Conservation (phyloP, 2,113 vertebrate species). For the Oryzias javanicus region DNA sequence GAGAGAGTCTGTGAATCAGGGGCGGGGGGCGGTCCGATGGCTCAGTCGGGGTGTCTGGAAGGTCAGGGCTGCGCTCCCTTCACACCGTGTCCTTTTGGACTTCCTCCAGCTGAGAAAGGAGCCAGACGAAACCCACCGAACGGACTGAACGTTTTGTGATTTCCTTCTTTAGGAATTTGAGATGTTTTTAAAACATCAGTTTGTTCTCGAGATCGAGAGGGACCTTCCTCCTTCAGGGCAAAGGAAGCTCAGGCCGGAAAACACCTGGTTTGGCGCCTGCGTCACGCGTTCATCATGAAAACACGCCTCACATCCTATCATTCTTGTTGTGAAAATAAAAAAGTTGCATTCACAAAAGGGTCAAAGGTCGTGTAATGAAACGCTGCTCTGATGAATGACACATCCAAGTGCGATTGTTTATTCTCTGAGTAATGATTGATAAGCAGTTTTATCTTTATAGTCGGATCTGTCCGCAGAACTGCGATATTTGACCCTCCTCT, state of each 20-base stretch:
- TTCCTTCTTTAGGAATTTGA: constrained; percentile 32
- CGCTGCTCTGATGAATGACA: too few relatives aligned
- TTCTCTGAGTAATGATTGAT: too few relatives aligned
- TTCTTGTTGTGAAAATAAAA: too few relatives aligned
- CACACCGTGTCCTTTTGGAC: constrained; percentile 63
- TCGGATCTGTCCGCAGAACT: too few relatives aligned
- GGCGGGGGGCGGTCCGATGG: constrained; percentile 54
- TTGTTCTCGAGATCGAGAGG: constrained; percentile 34
- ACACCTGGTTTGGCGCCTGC: constrained; percentile 50
- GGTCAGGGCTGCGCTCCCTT: constrained; percentile 66
- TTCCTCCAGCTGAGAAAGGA: constrained; percentile 30
- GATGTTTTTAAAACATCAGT: constrained; percentile 46
- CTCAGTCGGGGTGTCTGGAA: constrained; percentile 54
- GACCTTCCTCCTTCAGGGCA: constrained; percentile 49
- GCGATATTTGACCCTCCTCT: too few relatives aligned
- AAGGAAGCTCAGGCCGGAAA: constrained; percentile 52
- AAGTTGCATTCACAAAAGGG: too few relatives aligned
- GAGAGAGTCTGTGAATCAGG: constrained; percentile 16
- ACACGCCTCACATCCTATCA: too few relatives aligned
- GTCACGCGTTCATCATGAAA: too few relatives aligned
- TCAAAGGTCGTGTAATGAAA: too few relatives aligned
- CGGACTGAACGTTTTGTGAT: constrained; percentile 14
- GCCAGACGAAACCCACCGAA: constrained; percentile 7
- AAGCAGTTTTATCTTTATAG: too few relatives aligned
- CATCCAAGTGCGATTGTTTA: too few relatives aligned